phyloP scores from a whole-genome alignment of 2,113 vertebrate species.

The Paraplagusia blochii region DNA sequence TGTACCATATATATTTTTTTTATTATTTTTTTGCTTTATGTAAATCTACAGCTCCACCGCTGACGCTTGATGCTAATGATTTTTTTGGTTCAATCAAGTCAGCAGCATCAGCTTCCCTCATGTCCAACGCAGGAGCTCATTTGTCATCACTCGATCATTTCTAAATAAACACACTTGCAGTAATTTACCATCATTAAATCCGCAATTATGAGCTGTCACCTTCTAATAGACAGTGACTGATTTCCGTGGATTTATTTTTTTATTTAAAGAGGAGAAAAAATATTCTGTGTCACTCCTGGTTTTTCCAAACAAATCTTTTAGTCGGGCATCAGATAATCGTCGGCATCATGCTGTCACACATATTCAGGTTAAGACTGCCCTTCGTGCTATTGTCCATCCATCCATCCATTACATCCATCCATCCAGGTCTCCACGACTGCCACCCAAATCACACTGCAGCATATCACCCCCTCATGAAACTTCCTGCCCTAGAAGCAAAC shows the following conservation, averaged over 20 bases:
- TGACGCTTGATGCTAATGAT: no score
- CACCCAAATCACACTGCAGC: no score
- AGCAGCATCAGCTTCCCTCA: background rate
- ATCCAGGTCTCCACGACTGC: no score
- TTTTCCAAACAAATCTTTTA: constrained; percentile 7
- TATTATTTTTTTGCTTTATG: background rate
- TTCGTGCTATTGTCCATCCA: no score
- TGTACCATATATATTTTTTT: no score
- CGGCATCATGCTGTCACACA: constrained; percentile 16
- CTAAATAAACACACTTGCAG: constrained; percentile 5
- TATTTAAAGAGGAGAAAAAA: constrained; percentile 5
- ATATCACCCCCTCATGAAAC: no score
- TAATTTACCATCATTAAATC: constrained; percentile 33
- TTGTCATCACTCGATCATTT: constrained; percentile 1
- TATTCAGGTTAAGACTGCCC: background rate
- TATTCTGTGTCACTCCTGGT: constrained; percentile 14
- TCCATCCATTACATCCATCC: no score
- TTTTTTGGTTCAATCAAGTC: background rate
- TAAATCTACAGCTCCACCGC: no score
- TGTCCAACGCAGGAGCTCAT: background rate
- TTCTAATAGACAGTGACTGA: constrained; percentile 12
- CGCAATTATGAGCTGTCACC: constrained; percentile 28
- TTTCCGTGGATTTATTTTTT: constrained; percentile 13
- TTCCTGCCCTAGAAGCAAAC: no score
- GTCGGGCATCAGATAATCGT: constrained; percentile 19